Percentiles rank a stretch among this genome's conserved stretches.
Conservation (phyloP, 2,888 invertebrate species). For the Hipparchia sbordonii region DNA sequence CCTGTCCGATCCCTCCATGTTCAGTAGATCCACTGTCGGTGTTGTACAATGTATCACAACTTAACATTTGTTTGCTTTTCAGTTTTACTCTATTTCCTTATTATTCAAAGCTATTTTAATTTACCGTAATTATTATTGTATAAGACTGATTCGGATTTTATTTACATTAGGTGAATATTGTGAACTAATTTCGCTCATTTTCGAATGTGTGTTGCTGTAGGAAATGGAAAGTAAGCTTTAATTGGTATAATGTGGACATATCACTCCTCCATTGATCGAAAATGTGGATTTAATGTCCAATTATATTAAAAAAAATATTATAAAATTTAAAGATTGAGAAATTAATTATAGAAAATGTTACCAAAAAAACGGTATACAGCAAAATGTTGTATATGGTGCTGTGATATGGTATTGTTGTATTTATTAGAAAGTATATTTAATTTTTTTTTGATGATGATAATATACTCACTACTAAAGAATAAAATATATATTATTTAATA, state of each 20-base stretch:
- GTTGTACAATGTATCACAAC: slow-evolving; percentile 55
- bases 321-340: slow-evolving; percentile 47
- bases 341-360: slow-evolving; percentile 51
- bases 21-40: slow-evolving; percentile 61
- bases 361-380: slow-evolving; percentile 58
- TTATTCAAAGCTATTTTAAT: slow-evolving; percentile 34
- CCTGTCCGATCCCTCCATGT: slow-evolving; percentile 58
- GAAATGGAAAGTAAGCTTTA: slow-evolving; percentile 64
- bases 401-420: slow-evolving; percentile 70
- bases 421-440: slow-evolving; percentile 54
- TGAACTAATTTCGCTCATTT: slow-evolving; percentile 33
- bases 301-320: slow-evolving; percentile 52
- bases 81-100: slow-evolving; percentile 50
- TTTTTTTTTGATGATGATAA: slow-evolving; percentile 35
- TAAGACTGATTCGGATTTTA: slow-evolving; percentile 41
- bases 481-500: slow-evolving; percentile 22
- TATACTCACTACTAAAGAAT: slow-evolving; percentile 16
- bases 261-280: slow-evolving; percentile 54
- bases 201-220: slow-evolving; percentile 43
- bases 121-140: slow-evolving; percentile 19
- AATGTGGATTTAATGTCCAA: slow-evolving; percentile 53
- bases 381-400: slow-evolving; percentile 64
- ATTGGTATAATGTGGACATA: slow-evolving; percentile 67
- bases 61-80: slow-evolving; percentile 60
- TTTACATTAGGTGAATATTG: slow-evolving; percentile 33